Evolutionary conservation across 2,888 invertebrate genomes (phyloP), one percentile per base, ranked within the genome.

Genomic region (Elmis aenea): DNA sequence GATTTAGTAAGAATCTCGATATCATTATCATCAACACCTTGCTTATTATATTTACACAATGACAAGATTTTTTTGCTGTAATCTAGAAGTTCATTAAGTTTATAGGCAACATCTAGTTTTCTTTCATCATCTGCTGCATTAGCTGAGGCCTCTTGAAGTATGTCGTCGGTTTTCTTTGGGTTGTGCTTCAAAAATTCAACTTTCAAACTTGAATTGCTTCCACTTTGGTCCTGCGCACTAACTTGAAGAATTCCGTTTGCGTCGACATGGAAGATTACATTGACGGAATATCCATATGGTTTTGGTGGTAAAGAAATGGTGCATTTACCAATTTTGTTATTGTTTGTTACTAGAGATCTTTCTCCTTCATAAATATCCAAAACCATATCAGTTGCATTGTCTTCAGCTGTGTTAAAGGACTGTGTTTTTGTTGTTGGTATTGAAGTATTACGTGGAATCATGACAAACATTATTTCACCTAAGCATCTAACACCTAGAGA

Each of bases 191-290:
- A 22, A 9, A 18, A 36, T 8, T 36, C 29, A 3, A 36, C 25
- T 3, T 13, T 12, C 15, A 29, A 28, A 6, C 18, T 24, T 2
- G 29, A 3, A 10, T 36, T 29, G 8, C 13, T 2, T 3, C 35
- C 35, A 1, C 13, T 2, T 13, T 36, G 25, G 3, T 24, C 26
- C 13, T 11, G 24, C 2, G 45, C 42, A 18, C 34, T 38, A n/a
- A 51, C 44, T 22, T 39, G 38, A 8, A 52, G 29, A 11, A 52
- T 38, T 3, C 52, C 52, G 22, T 52, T 48, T 25, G 45, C 41
- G 12, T 49, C 34, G 9, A 52, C 30, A 8, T 32, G 12, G 21
- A 50, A 52, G 2, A 18, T 29, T 10, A 39, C 23, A 21, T 33
- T 14, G 3, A 46, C 22, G 5, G 40, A 29, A 13, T 45, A 33